phyloP scores from a whole-genome alignment of 1,140 invertebrate genomes.

The Centruroides sculpturatus region DNA sequence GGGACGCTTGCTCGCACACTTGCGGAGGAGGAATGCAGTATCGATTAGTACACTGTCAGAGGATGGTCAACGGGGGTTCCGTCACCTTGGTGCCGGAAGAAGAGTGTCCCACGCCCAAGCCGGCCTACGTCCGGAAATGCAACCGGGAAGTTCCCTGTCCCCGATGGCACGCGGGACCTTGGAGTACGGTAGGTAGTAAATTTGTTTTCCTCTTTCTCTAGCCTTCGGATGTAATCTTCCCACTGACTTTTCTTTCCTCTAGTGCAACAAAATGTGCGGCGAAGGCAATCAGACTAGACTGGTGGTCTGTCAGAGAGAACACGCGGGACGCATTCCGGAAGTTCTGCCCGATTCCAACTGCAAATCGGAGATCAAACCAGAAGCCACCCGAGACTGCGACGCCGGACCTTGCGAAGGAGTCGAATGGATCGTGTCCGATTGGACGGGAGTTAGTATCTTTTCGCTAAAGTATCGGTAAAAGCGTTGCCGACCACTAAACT shows the following conservation, averaged over 20 bases:
- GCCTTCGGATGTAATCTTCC: not conserved
- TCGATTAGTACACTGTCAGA: conserved; percentile 54
- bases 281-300: conserved; percentile 40
- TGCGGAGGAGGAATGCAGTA: conserved; percentile 63
- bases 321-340: conserved; percentile 36
- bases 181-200: conserved; percentile 54
- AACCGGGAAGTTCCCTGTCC: conserved; percentile 62
- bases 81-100: conserved; percentile 52
- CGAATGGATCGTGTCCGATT: conserved; percentile 78
- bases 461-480: not conserved
- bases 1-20: conserved; percentile 59
- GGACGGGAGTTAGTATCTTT: conserved; percentile 59
- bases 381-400: conserved; percentile 49
- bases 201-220: too few relatives aligned
- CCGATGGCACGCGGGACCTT: conserved; percentile 63
- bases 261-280: conserved; percentile 80
- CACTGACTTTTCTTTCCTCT: conserved; percentile 9
- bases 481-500: too few relatives aligned
- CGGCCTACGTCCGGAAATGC: conserved; percentile 50
- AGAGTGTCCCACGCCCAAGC: conserved; percentile 58
- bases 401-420: conserved; percentile 74
- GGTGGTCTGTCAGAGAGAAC: conserved; percentile 56
- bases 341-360: conserved; percentile 56
- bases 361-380: conserved; percentile 45
- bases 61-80: conserved; percentile 48